Percentiles rank a stretch among this genome's conserved stretches.
Evolutionary conservation across 2,797 vertebrate genomes (phyloP).

Genomic region (Rhadinocentrus ornatus): DNA sequence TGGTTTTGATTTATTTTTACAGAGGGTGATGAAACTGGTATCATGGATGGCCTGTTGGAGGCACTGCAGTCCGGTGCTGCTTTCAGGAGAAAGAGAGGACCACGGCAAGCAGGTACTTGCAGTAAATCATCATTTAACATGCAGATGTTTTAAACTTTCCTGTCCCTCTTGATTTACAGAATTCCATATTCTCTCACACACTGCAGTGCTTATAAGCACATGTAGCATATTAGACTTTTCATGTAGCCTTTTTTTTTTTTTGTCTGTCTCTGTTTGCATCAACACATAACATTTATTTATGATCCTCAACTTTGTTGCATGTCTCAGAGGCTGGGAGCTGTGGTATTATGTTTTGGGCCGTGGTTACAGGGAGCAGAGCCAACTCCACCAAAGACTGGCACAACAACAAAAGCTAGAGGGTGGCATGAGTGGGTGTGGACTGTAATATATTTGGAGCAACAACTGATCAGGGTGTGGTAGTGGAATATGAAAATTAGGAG

Average conservation of each 20-base stretch:
- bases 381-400: conserved; percentile 38
- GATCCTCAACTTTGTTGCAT: conserved; percentile 58
- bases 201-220: conserved; percentile 7
- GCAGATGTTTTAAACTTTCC: conserved; percentile 24
- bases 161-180: conserved; percentile 25
- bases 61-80: conserved; percentile 86
- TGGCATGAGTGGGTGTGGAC: conserved; percentile 40
- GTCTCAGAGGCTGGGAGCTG: conserved; percentile 35
- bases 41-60: conserved; percentile 87
- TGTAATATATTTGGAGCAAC: conserved; percentile 28
- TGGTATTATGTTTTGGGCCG: conserved; percentile 38
- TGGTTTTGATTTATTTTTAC: conserved; percentile 45
- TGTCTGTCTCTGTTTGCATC: conserved; percentile 24
- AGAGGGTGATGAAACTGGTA: conserved; percentile 86
- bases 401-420: conserved; percentile 34
- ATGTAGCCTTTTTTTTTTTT: conserved; percentile 1
- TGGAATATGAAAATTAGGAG: conserved; percentile 28
- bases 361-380: conserved; percentile 28
- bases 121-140: conserved; percentile 28
- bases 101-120: conserved; percentile 84
- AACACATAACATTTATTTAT: conserved; percentile 54
- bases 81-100: conserved; percentile 86
- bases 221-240: conserved; percentile 5
- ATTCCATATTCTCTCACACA: conserved; percentile 21
- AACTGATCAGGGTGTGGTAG: conserved; percentile 51